These are phyloP conservation scores for Ormyrus labotus DNA, from an alignment of 2,888 invertebrate species.

Conservation along the genomic window DNA sequence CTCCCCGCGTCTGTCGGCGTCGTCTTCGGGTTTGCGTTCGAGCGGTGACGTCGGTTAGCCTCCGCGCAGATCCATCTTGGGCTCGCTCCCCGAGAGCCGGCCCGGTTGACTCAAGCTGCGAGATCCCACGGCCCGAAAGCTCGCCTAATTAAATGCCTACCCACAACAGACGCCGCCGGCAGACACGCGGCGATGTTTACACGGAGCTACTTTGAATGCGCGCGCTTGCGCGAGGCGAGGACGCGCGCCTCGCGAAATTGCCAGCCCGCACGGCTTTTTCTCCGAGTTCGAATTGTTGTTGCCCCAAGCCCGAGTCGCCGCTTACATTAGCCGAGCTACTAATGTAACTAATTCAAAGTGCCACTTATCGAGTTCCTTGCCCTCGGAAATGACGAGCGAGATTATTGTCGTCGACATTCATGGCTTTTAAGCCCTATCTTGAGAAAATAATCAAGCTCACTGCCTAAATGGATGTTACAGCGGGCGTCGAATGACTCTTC, in stretches of 20 bases:
- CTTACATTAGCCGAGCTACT: slow-evolving; percentile 20
- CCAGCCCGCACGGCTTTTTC: neutral
- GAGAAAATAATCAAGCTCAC: too few relatives aligned
- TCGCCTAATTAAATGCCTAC: slow-evolving; percentile 64
- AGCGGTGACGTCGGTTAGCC: slow-evolving; percentile 52
- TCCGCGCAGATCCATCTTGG: slow-evolving; percentile 38
- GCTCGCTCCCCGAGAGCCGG: neutral
- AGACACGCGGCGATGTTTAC: slow-evolving; percentile 41
- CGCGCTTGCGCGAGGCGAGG: slow-evolving; percentile 2
- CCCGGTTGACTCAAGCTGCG: slow-evolving; percentile 62
- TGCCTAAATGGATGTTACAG: too few relatives aligned
- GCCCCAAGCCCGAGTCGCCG: slow-evolving; percentile 10
- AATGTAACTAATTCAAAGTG: slow-evolving; percentile 21
- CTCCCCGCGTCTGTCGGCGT: neutral
- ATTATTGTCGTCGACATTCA: too few relatives aligned
- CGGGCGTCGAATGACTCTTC: too few relatives aligned
- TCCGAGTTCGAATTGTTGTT: slow-evolving; percentile 39
- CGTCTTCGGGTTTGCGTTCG: slow-evolving; percentile 18
- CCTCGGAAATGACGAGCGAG: neutral
- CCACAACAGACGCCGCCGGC: slow-evolving; percentile 57
- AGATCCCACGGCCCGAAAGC: slow-evolving; percentile 60
- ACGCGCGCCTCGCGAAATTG: slow-evolving; percentile 18
- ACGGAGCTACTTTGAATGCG: slow-evolving; percentile 40
- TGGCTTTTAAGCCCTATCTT: too few relatives aligned
- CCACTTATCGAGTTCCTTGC: slow-evolving; percentile 23